Conservation (phyloP, 2,113 vertebrate species). For the Fregata magnificens region DNA sequence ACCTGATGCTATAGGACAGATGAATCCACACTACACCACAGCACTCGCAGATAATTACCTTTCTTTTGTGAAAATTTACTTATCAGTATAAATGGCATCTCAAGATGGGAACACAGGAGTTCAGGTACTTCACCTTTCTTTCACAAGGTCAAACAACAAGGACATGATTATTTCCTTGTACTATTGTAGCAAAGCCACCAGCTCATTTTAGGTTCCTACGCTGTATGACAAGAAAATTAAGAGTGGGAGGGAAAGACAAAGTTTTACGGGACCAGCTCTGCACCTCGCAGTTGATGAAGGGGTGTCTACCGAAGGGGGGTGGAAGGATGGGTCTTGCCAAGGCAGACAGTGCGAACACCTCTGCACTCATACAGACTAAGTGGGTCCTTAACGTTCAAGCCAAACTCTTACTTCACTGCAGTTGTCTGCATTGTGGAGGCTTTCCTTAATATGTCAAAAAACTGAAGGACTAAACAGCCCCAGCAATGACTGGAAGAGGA, state of each 20-base stretch:
- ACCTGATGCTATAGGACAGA: neutral
- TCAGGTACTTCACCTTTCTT: neutral
- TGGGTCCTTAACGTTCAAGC: neutral
- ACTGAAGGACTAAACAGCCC: neutral
- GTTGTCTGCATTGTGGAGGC: neutral
- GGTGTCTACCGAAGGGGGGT: rapidly evolving
- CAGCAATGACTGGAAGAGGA: neutral
- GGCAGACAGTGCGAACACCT: neutral
- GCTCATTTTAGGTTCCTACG: neutral
- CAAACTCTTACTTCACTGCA: neutral
- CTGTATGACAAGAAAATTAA: neutral
- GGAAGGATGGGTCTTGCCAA: neutral
- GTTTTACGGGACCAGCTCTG: neutral
- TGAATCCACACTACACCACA: neutral
- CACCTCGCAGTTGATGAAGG: neutral
- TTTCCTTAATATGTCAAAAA: neutral
- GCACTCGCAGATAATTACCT: neutral
- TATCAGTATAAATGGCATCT: neutral
- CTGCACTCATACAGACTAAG: neutral
- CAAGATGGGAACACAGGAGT: neutral
- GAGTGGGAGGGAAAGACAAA: neutral
- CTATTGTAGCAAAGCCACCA: rapidly evolving
- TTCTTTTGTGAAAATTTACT: neutral
- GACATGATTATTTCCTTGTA: neutral
- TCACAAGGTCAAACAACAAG: neutral